Evolutionary conservation across 2,888 invertebrate genomes (phyloP).

Genomic region (Spilarctia lutea): DNA sequence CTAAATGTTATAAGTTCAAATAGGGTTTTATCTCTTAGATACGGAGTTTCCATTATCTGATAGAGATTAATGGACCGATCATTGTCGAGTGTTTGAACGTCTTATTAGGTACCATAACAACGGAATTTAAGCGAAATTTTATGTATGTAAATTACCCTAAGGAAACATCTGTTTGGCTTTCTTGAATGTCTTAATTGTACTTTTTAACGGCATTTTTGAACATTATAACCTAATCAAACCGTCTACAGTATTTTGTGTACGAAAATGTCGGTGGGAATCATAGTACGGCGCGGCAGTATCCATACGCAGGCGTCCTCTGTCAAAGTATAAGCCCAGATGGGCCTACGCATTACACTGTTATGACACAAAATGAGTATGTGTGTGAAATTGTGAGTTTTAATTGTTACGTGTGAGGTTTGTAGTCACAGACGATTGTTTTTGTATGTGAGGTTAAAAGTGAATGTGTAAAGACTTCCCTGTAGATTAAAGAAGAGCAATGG

Average conservation of each 20-base stretch:
- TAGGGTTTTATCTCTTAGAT: constrained; percentile 15
- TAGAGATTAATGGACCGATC: constrained; percentile 6
- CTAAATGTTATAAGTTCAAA: constrained; percentile 16
- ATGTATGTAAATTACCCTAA: not conserved
- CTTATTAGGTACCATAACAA: not conserved
- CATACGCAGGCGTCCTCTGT: too few relatives aligned
- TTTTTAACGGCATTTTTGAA: not conserved
- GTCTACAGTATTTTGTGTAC: not conserved
- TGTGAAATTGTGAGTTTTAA: too few relatives aligned
- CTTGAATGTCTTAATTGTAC: not conserved
- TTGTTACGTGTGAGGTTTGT: too few relatives aligned
- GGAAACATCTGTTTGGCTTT: not conserved
- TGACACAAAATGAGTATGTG: too few relatives aligned
- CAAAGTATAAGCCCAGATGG: too few relatives aligned
- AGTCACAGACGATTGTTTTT: too few relatives aligned
- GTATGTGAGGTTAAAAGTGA: too few relatives aligned
- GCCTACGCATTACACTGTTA: too few relatives aligned
- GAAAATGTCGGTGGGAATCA: too few relatives aligned
- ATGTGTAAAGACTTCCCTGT: too few relatives aligned
- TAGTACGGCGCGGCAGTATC: too few relatives aligned
- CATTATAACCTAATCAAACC: not conserved
- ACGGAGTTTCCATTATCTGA: not conserved
- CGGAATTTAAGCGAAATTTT: constrained; percentile 1
- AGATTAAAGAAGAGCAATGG: too few relatives aligned
- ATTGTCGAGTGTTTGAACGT: constrained; percentile 1